These are phyloP conservation scores for Rhogogaster chlorosoma DNA, from an alignment of 2,888 invertebrate species.

Conservation along the genomic window DNA sequence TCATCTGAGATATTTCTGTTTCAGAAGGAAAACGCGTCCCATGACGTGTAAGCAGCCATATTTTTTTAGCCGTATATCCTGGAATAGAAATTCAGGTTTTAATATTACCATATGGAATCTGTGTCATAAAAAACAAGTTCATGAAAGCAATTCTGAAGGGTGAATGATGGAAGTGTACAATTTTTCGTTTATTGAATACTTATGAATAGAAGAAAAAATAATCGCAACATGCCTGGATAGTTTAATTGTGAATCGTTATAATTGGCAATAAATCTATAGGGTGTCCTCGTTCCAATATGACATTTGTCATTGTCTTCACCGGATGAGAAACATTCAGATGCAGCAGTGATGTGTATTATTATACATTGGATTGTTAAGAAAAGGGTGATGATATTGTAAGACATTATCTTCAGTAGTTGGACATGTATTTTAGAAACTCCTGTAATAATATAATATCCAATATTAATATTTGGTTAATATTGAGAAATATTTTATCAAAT, in stretches of 20 bases:
- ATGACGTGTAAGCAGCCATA: constrained; percentile 89
- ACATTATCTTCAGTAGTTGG: background rate
- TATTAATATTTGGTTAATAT: background rate
- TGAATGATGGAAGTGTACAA: background rate
- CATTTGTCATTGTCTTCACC: constrained; percentile 68
- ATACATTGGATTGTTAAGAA: background rate
- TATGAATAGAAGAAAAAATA: too few species aligned
- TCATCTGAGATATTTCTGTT: constrained; percentile 79
- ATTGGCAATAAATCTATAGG: constrained; percentile 86
- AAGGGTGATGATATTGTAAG: background rate
- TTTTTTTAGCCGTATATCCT: constrained; percentile 84
- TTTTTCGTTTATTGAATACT: too few species aligned
- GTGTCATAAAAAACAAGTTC: background rate
- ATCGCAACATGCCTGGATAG: constrained; percentile 80
- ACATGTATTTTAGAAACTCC: background rate
- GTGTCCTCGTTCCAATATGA: constrained; percentile 85
- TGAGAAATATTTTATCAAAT: too few species aligned
- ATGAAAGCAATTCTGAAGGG: background rate
- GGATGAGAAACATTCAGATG: constrained; percentile 52
- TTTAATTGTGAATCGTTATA: constrained; percentile 81
- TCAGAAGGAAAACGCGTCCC: constrained; percentile 88
- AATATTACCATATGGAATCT: background rate
- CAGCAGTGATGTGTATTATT: background rate
- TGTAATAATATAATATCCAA: too few species aligned
- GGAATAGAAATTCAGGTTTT: constrained; percentile 49